phyloP scores from a whole-genome alignment of 2,888 invertebrate genomes.

The Tenodera sinensis region DNA sequence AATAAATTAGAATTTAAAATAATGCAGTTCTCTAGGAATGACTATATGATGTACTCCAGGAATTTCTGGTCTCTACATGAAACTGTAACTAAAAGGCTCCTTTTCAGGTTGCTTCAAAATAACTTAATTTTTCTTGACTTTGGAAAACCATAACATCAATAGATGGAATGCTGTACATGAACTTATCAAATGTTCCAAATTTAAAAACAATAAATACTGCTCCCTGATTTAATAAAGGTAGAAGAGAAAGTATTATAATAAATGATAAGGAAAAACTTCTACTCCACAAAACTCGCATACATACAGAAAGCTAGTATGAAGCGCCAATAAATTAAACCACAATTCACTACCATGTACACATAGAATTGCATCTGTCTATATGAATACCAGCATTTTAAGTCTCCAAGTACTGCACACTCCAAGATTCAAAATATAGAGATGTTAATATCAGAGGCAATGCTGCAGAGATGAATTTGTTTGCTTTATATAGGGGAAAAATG shows the following conservation, averaged over 20 bases:
- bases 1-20: not conserved
- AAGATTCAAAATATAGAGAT: not conserved
- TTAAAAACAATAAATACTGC: not conserved
- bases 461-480: not conserved
- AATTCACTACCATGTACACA: not conserved
- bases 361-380: not conserved
- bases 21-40: not conserved
- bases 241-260: not conserved
- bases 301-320: not conserved
- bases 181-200: not conserved
- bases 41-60: not conserved
- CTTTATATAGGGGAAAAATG: not conserved
- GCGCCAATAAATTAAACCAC: not conserved
- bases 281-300: not conserved
- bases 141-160: not conserved
- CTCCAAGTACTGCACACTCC: slow-evolving; percentile 9
- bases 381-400: not conserved
- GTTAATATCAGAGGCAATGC: not conserved
- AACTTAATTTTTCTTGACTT: not conserved
- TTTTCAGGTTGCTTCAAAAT: not conserved
- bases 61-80: not conserved
- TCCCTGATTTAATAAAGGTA: not conserved
- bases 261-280: not conserved
- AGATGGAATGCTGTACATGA: not conserved
- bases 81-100: not conserved